Evolutionary conservation across 2,797 vertebrate species (phyloP), one percentile per base, ranked within the genome.

Genomic region (Fratercula arctica): DNA sequence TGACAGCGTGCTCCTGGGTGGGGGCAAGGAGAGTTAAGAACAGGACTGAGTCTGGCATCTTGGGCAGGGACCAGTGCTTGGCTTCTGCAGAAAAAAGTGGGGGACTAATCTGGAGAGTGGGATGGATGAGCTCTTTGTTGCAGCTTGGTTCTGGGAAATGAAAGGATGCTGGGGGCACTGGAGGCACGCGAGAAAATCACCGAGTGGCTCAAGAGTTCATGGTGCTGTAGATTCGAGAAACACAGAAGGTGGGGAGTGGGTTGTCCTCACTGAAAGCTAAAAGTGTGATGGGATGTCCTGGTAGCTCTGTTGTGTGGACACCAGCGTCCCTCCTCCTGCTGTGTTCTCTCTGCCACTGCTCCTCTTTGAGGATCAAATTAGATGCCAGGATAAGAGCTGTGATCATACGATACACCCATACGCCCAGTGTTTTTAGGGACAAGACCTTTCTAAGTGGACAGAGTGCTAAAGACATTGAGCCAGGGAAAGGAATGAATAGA

Each of bases 341-440:
- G 21, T 41, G n/a, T 70, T 60, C 16, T 13, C 14, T 77, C 67
- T 93, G 35, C 59, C 2, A 0, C 61, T 63, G 9, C 63, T 69
- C 37, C 56, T 33, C 39, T 45, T 35, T 21, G 46, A 79, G 29
- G 51, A 31, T 74, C 33, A 23, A n/a, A 31, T 60, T 28, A 67
- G 45, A 37, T 51, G 23, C 13, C 63, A 37, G 39, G 57, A 1
- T 48, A 84, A 89, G n/a, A 63, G 6, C 57, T 59, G 20, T 73
- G 72, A 18, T 28, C 8, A 6, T 35, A 35, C 0, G 2, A 35
- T 50, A 26, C 0, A 3, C 16, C 7, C 0, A 2, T 48, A 26
- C 0, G 3, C 15, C 6, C 0, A 2, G 2, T 46, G 25, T 4
- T 86, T 94, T 75, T 53, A 73, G 73, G 57, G 57, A 56, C 14